Conservation (phyloP, 2,113 vertebrate genomes). For the Tympanuchus pallidicinctus region DNA sequence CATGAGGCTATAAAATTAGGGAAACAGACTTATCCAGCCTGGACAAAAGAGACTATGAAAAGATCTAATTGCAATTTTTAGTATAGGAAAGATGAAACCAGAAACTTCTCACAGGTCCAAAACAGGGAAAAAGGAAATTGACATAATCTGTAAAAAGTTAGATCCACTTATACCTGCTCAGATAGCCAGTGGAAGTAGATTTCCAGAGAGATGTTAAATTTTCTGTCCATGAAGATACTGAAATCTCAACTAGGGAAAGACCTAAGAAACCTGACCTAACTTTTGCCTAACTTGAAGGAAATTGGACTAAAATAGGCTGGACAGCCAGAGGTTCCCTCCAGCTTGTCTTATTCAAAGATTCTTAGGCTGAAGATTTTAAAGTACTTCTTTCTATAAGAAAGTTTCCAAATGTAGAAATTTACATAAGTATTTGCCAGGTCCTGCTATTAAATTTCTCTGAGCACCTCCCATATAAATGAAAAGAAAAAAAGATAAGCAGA, state of each 20-base stretch:
- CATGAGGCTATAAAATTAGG: background rate
- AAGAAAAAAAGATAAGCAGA: background rate
- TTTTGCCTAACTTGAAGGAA: background rate
- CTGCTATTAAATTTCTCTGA: background rate
- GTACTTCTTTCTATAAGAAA: background rate
- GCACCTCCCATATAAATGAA: background rate
- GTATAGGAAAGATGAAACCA: background rate
- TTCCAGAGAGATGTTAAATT: background rate
- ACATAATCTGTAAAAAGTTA: background rate
- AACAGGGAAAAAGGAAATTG: background rate
- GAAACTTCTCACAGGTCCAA: background rate
- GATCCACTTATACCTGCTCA: background rate
- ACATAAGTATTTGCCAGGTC: background rate
- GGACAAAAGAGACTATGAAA: background rate
- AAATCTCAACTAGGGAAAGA: background rate
- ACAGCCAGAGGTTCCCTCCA: background rate
- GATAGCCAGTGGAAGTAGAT: background rate
- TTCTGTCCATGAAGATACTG: background rate
- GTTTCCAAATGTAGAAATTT: background rate
- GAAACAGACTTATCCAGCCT: background rate
- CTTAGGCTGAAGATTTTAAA: background rate
- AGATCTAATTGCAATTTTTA: background rate
- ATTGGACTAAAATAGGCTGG: background rate
- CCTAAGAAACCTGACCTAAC: background rate
- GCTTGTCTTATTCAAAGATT: background rate